Evolutionary conservation across 2,888 invertebrate species (phyloP), one percentile per base, ranked within the genome.

Genomic region (Sialis fuliginosa): DNA sequence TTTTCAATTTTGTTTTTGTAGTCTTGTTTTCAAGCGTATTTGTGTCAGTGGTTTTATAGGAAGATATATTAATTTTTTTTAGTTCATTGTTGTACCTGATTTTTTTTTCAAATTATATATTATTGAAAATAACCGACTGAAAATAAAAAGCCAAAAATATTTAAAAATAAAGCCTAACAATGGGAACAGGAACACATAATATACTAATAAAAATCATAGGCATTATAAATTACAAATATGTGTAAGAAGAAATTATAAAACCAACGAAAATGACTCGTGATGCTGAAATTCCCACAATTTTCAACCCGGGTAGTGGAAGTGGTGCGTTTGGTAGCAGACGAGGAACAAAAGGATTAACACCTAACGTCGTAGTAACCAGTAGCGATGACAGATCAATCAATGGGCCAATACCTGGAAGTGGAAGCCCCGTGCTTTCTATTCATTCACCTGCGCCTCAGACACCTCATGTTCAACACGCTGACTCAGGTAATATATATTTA

Each of bases 241-340:
- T 22, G 22, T 22, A 22, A 22, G 22, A 49, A 50, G 45, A 52
- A 22, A 48, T 44, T 22, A 22, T 22, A 22, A 22, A 42, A 8
- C 9, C n/a, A 42, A 6, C 42, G 49, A 53, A 46, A 51, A 79
- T 79, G 80, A 78, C 75, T 54, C 70, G 78, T 54, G 80, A 80
- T 72, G 79, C 78, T 57, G 83, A 84, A 63, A 75, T 85, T 66
- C 79, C 83, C 54, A 83, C 84, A 54, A 85, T 85, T 60, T 85
- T 85, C 66, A 83, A 85, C 66, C 85, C 84, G 30, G 32, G 31
- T 39, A 22, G 32, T 9, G 13, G n/a, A 8, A 22, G 8, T 7
- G 13, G 13, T 40, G 12, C n/a, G 9, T 22, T n/a, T n/a, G 44
- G 44, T 10, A 32, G 44, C 41, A 77, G 77, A 60, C 70, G 78